These are phyloP conservation scores for Furnarius figulus DNA, from an alignment of 2,113 vertebrate genomes.

Conservation along the genomic window DNA sequence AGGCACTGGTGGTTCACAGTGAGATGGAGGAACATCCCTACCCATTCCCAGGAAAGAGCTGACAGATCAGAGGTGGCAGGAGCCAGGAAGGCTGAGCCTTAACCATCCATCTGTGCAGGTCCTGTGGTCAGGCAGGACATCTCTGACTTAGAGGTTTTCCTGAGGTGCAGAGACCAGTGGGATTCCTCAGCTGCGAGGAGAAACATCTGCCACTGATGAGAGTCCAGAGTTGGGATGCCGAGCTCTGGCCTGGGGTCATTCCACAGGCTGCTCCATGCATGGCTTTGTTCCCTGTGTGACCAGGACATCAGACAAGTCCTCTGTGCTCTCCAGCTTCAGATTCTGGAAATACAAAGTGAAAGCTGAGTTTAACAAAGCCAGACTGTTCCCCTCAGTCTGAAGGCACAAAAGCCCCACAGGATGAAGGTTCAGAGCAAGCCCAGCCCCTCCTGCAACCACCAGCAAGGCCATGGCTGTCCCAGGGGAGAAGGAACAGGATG, in stretches of 20 bases:
- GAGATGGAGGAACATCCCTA: neutral
- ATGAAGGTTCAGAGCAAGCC: neutral
- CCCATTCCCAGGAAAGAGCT: neutral
- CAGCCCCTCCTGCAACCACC: neutral
- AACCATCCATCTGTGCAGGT: fast-evolving
- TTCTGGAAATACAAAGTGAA: conserved; percentile 59
- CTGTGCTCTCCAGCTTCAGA: conserved; percentile 65
- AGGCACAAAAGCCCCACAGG: fast-evolving
- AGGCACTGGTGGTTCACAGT: neutral
- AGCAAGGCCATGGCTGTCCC: neutral
- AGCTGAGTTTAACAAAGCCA: neutral
- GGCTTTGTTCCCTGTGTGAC: conserved; percentile 59
- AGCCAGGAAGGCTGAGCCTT: neutral
- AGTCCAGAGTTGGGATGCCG: neutral
- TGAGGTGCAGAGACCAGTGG: neutral
- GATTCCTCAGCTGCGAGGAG: neutral
- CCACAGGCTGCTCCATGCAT: fast-evolving
- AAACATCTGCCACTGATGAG: neutral
- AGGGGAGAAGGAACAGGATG: neutral
- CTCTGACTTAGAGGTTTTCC: neutral
- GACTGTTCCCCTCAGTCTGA: too few species aligned
- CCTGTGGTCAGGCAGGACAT: too few species aligned
- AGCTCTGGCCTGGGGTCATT: neutral
- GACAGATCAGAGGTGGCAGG: neutral
- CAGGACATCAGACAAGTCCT: conserved; percentile 75